These are phyloP conservation scores for Thamnophis sirtalis DNA, from an alignment of 2,113 vertebrate species.

Conservation along the genomic window DNA sequence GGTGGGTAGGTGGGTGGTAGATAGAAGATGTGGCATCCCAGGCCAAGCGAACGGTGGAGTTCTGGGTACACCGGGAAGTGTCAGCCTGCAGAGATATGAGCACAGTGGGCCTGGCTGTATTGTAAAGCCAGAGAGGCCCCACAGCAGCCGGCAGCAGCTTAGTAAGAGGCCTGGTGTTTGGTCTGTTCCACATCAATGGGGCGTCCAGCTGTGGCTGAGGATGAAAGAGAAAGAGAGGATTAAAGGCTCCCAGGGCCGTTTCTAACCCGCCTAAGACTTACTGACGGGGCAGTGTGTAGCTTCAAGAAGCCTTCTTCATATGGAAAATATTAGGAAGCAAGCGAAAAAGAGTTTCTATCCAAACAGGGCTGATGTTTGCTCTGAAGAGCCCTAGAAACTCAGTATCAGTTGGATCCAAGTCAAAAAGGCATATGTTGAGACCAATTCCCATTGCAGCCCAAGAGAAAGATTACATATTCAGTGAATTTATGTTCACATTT, in stretches of 20 bases:
- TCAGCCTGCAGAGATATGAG: background rate
- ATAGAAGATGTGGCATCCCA: background rate
- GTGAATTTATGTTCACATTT: conserved; percentile 20
- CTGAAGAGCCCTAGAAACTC: background rate
- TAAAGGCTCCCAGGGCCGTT: conserved; percentile 79
- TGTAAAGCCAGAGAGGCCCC: conserved; percentile 58
- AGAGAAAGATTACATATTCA: conserved; percentile 1
- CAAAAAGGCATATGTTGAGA: background rate
- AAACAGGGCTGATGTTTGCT: conserved; percentile 20
- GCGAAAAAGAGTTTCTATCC: conserved; percentile 52
- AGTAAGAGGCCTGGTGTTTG: conserved; percentile 88
- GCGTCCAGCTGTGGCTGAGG: conserved; percentile 76
- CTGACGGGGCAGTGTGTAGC: conserved; percentile 64
- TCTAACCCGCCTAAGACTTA: conserved; percentile 72
- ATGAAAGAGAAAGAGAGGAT: conserved; percentile 76
- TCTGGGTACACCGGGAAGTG: background rate
- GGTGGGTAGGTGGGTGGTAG: background rate
- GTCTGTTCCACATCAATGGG: conserved; percentile 82
- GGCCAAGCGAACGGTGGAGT: background rate
- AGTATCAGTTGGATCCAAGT: background rate
- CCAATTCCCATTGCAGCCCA: background rate
- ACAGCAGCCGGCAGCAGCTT: conserved; percentile 73
- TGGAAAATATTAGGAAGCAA: conserved; percentile 80
- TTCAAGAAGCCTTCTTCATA: conserved; percentile 66
- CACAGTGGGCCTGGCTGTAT: background rate